Conservation (phyloP, 2,113 vertebrate species). For the Sapajus apella region DNA sequence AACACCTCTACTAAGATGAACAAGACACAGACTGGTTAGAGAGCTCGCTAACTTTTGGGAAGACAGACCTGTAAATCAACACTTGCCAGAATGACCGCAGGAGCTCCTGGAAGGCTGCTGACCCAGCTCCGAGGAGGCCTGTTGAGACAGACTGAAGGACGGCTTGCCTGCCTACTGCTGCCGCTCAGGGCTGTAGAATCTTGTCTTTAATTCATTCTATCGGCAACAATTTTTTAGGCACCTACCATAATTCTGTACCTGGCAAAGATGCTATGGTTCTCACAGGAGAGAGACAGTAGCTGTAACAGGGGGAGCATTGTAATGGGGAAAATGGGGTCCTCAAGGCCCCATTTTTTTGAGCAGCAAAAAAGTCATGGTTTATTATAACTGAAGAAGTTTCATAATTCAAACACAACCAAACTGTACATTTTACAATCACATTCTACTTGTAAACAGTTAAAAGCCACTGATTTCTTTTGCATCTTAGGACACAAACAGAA, state of each 20-base stretch:
- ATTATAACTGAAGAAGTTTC: constrained; percentile 94
- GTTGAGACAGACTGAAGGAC: accelerated
- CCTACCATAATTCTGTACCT: accelerated
- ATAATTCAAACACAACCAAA: constrained; percentile 93
- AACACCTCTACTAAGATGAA: background rate
- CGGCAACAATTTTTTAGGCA: too few relatives aligned
- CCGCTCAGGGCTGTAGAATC: background rate
- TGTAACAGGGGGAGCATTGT: accelerated
- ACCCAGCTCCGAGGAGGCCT: background rate
- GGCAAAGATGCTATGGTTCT: background rate
- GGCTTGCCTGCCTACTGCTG: background rate
- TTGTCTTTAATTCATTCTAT: background rate
- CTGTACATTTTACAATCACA: constrained; percentile 99
- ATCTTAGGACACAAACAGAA: constrained; percentile 97
- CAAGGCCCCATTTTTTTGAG: constrained; percentile 77
- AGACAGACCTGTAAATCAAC: background rate
- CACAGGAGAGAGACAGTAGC: background rate
- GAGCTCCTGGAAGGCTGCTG: accelerated
- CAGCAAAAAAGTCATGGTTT: constrained; percentile 93
- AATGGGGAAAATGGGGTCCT: accelerated
- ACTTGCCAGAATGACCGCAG: background rate
- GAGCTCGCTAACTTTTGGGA: background rate
- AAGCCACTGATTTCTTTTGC: constrained; percentile 99
- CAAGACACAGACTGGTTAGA: background rate
- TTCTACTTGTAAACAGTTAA: constrained; percentile 99